Evolutionary conservation across 2,113 vertebrate genomes (phyloP), one percentile per base, ranked within the genome.

Genomic region (Fregata magnificens): DNA sequence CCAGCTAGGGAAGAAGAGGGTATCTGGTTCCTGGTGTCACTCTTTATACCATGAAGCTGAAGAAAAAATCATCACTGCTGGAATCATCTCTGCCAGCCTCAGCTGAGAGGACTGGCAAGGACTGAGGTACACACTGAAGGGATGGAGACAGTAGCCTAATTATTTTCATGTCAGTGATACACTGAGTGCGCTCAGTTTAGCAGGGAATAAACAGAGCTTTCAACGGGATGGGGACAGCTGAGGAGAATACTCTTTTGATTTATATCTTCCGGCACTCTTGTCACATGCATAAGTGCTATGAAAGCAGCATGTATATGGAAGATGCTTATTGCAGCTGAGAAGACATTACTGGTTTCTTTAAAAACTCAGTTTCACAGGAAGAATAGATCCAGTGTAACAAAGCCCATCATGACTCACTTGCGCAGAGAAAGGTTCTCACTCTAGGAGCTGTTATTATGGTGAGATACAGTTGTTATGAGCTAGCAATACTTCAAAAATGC

Each of bases 201-300:
- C 45, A 42, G 74, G 76, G 83, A 52, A 95, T 95, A 96, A 95
- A 73, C 86, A 93, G 88, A 96, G 84, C 94, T 97, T 93, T 94
- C 81, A 95, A n/a, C 72, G 76, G 73, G 53, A 47, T 67, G 70
- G 69, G 83, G 36, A 89, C 78, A 94, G 88, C 82, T 80, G 89
- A 79, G 56, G 69, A 96, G 84, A 97, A 93, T 38, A 34, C 86
- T 84, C 90, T 50, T 95, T 89, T 95, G 89, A 93, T 85, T 95
- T 95, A 89, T 50, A 69, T 91, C 89, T 95, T 85, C 77, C 45
- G 95, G 81, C 61, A 32, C 70, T 78, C 2, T 42, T 63, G 2
- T 93, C 86, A 84, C 89, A 65, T 62, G 77, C 16, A 3, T 38
- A 83, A 93, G 44, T 65, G 47, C 91, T 72, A 5, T 70, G 62